These are phyloP conservation scores for Pristionchus exspectatus DNA, from an alignment of 2,888 invertebrate genomes.

Conservation along the genomic window DNA sequence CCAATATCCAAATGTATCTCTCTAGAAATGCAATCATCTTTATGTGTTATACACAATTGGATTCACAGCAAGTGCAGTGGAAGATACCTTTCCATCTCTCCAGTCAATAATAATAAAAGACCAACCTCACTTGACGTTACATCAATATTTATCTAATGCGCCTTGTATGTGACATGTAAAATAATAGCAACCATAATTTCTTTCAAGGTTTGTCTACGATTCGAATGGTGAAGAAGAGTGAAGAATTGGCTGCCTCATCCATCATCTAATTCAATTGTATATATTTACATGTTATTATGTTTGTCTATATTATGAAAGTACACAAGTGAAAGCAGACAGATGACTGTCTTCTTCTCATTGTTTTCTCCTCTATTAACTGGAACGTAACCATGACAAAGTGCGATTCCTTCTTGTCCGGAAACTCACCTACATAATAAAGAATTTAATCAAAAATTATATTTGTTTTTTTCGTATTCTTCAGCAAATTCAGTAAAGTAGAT, in stretches of 20 bases:
- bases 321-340: neutral
- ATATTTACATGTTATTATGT: neutral
- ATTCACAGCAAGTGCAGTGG: neutral
- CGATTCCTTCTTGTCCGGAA: too few relatives aligned
- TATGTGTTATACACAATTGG: constrained; percentile 25
- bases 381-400: neutral
- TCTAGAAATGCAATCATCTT: constrained; percentile 23
- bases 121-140: neutral
- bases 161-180: neutral
- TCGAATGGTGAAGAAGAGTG: neutral
- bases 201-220: neutral
- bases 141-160: constrained; percentile 16
- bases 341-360: neutral
- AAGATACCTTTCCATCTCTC: neutral
- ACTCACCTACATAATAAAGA: too few relatives aligned
- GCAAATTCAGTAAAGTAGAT: too few relatives aligned
- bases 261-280: neutral
- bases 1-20: neutral
- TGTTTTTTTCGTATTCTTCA: too few relatives aligned
- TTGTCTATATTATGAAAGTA: neutral
- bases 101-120: neutral
- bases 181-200: neutral
- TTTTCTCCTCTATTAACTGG: neutral
- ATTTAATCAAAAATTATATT: too few relatives aligned
- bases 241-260: neutral